Base-by-base conservation (phyloP, 1,140 invertebrate species). In the Ganaspis sp. region DNA sequence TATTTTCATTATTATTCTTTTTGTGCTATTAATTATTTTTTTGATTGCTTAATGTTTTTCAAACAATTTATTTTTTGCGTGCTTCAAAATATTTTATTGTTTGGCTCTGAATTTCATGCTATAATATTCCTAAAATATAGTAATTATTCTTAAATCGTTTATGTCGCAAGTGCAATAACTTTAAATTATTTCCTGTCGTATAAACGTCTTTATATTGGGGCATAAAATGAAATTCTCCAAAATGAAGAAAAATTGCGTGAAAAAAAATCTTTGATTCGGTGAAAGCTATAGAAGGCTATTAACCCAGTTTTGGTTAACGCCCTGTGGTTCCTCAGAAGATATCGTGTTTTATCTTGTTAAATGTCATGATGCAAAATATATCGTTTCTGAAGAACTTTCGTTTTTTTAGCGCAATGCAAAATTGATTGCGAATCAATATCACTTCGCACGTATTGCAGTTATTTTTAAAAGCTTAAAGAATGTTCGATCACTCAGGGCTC, bases 211-310 rank as follows among this genome's bases (percentile, higher is more conserved):
- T 58, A 58, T 58, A 58, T 9, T 23, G 12, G 53, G n/a, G 19
- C 21, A 21, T 58, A 58, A 58, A 58, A 58, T 58, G 19, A 23
- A 21, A 23, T 58, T 21, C 9, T 12, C 53, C 53, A 26, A 58
- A 54, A 58, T 23, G 15, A 58, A 58, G 8, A 26, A 58, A 58
- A 58, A 58, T 58, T 12, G 54, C 23, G 26, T 26, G 54, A n/a
- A n/a, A 58, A 58, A 26, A 80, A 83, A 74, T 74, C 76, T 83
- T 83, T 73, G 75, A 80, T 80, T 79, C 73, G 81, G 81, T 83
- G 81, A 80, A 80, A 83, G 81, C 81, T 80, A 79, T 80, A 77
- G 76, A 74, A 79, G 81, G 73, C 81, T 79, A 80, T 83, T 83
- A 83, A 83, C 81, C 81, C 77, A 82, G 81, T 82, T 82, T 77